phyloP scores from a whole-genome alignment of 2,113 vertebrate genomes.

The Hypanus sabinus region DNA sequence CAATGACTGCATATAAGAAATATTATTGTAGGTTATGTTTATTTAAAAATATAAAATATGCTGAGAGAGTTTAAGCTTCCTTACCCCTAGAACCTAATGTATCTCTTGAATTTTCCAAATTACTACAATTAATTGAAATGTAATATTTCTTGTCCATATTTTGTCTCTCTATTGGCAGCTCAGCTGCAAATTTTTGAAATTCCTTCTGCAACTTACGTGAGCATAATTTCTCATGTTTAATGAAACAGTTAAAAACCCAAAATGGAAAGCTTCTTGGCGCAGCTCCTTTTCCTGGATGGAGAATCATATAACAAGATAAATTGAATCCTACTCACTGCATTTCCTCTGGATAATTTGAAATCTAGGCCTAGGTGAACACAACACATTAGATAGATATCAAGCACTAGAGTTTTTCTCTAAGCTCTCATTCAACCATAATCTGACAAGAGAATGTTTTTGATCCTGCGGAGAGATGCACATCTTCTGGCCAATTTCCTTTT shows the following conservation, averaged over 20 bases:
- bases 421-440: background rate
- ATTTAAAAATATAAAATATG: no score
- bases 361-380: background rate
- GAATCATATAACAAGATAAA: background rate
- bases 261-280: background rate
- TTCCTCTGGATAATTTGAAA: constrained; percentile 19
- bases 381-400: background rate
- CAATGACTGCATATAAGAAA: no score
- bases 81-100: no score
- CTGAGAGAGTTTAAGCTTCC: no score
- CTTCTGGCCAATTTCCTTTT: background rate
- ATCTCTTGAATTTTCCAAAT: no score
- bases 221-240: background rate
- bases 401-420: background rate
- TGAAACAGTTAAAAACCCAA: background rate
- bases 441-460: background rate
- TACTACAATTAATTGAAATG: no score
- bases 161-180: no score
- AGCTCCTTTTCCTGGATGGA: background rate
- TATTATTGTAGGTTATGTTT: no score
- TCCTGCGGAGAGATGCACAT: background rate
- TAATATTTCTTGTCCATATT: no score
- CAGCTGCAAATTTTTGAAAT: background rate
- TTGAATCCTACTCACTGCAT: constrained; percentile 12
- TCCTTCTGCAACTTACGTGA: background rate